Percentiles rank a stretch among this genome's conserved stretches.
Conservation (phyloP, 2,113 vertebrate genomes). For the Copsychus sechellarum region DNA sequence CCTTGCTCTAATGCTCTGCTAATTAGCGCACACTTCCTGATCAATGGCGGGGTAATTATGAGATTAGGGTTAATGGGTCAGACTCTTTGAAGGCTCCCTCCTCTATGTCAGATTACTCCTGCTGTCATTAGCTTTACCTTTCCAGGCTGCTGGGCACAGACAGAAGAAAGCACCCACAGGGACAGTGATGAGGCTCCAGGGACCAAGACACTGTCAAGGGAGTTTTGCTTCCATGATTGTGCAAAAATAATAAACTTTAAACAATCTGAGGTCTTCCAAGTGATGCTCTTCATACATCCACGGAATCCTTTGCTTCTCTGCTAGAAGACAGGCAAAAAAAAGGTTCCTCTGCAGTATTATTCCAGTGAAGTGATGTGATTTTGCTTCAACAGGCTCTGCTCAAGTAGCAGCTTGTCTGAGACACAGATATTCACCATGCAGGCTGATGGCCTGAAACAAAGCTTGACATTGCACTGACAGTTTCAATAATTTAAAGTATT, state of each 20-base stretch:
- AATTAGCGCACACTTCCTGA: conserved; percentile 26
- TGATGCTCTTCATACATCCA: background rate
- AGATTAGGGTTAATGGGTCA: conserved; percentile 50
- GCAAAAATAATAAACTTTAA: background rate
- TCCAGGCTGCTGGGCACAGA: background rate
- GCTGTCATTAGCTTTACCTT: background rate
- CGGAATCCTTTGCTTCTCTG: background rate
- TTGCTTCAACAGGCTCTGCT: background rate
- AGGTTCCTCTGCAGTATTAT: background rate
- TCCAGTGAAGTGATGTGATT: background rate
- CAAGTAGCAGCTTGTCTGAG: background rate
- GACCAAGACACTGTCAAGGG: background rate
- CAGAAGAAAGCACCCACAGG: background rate
- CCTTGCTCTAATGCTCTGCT: background rate
- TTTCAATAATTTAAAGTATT: background rate
- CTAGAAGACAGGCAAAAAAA: background rate
- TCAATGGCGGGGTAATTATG: background rate
- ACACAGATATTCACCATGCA: background rate
- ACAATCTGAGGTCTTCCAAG: background rate
- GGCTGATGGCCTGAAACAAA: background rate
- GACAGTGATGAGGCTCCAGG: background rate
- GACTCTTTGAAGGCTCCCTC: background rate
- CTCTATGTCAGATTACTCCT: background rate
- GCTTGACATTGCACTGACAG: background rate
- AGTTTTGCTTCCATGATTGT: background rate